Evolutionary conservation across 2,113 vertebrate species (phyloP).

Genomic region (Hystrix brachyura): DNA sequence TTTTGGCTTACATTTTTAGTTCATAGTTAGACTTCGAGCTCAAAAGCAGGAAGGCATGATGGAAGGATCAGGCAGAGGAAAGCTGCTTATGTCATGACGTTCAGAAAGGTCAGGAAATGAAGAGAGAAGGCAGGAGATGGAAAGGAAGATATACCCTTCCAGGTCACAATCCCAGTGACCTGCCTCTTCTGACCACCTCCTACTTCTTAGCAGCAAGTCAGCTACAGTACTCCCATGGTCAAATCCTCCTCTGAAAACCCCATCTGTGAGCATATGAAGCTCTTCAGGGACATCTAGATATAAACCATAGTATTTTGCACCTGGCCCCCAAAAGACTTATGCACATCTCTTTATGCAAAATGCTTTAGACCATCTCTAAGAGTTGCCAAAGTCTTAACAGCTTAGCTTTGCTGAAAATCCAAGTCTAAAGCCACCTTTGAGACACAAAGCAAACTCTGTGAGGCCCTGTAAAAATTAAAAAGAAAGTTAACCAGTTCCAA

Average conservation of each 20-base stretch:
- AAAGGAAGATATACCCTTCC: not conserved
- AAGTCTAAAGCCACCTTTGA: not conserved
- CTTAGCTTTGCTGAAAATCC: not conserved
- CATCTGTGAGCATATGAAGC: not conserved
- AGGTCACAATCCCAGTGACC: not conserved
- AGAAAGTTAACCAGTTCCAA: not conserved
- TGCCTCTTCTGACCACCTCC: not conserved
- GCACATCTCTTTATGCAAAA: not conserved
- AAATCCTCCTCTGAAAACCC: not conserved
- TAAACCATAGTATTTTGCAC: not conserved
- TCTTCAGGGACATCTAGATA: not conserved
- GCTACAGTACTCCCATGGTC: not conserved
- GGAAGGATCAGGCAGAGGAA: not conserved
- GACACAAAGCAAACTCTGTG: not conserved
- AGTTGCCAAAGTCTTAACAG: not conserved
- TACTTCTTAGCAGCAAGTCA: not conserved
- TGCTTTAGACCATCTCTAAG: not conserved
- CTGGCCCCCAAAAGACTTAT: not conserved
- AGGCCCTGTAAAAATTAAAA: not conserved
- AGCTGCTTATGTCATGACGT: not conserved
- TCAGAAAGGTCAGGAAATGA: not conserved
- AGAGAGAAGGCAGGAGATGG: not conserved
- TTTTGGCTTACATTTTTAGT: not conserved
- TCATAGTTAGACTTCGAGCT: not conserved
- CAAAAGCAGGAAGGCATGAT: not conserved